A percentile compares a stretch with the other conserved stretches of the same genome.
Evolutionary conservation across 2,888 invertebrate species (phyloP).

Genomic region (Liposcelis brunnea): DNA sequence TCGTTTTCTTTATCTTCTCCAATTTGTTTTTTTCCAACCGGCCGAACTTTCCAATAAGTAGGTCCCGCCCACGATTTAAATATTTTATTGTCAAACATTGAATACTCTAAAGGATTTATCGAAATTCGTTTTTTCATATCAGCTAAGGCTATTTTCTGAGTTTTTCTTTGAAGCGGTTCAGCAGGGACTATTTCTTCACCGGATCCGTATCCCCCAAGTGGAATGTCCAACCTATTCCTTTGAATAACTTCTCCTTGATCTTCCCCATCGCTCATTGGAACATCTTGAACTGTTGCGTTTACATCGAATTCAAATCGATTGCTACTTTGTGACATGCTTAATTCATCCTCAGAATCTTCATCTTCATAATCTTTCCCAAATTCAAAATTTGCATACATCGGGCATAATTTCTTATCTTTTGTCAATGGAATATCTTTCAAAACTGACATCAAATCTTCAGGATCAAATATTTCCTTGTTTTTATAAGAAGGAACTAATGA

Average conservation of each 20-base stretch:
- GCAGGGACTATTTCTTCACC: slow-evolving; percentile 2
- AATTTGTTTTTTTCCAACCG: background rate
- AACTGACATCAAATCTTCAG: background rate
- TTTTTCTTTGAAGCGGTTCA: background rate
- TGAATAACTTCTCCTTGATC: background rate
- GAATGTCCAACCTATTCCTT: background rate
- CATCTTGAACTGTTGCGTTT: background rate
- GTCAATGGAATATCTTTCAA: background rate
- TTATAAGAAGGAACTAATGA: background rate
- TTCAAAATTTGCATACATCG: background rate
- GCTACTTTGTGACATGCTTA: background rate
- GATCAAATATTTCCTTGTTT: background rate
- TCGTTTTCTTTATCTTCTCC: slow-evolving; percentile 4
- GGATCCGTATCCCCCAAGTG: background rate
- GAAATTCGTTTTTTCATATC: slow-evolving; percentile 3
- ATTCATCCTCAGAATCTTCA: background rate
- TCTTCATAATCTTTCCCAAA: slow-evolving; percentile 2
- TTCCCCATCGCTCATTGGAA: background rate
- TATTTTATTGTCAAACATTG: slow-evolving; percentile 4
- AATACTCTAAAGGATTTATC: background rate
- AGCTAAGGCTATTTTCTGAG: background rate
- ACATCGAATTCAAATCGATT: slow-evolving; percentile 1
- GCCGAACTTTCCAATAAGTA: slow-evolving; percentile 5
- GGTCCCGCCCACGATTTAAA: slow-evolving; percentile 6
- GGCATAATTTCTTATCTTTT: background rate